A percentile compares a stretch with the other conserved stretches of the same genome.
phyloP scores from a whole-genome alignment of 2,113 vertebrate species.

The Salminus brasiliensis region DNA sequence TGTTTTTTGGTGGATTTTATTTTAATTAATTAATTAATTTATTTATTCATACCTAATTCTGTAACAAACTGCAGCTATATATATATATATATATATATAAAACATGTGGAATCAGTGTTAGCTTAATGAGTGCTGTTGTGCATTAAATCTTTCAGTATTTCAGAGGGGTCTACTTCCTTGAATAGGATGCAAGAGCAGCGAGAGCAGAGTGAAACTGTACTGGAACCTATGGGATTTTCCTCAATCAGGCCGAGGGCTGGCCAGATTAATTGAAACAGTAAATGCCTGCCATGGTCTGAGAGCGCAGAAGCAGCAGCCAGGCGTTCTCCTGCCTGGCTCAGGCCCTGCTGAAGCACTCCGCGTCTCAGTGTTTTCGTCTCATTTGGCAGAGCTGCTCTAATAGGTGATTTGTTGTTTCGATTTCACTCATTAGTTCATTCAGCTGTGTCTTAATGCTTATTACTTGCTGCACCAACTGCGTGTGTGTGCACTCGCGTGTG shows the following conservation, averaged over 20 bases:
- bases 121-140: constrained; percentile 27
- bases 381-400: constrained; percentile 30
- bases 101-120: background rate
- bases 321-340: constrained; percentile 15
- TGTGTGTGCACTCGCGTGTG: background rate
- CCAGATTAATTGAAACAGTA: constrained; percentile 49
- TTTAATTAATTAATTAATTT: too few species aligned
- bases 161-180: constrained; percentile 2
- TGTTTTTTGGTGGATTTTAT: too few species aligned
- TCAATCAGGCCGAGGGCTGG: constrained; percentile 33
- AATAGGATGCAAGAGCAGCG: constrained; percentile 24
- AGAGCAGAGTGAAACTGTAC: constrained; percentile 9
- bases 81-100: too few species aligned
- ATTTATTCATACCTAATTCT: too few species aligned
- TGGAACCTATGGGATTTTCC: constrained; percentile 26
- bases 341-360: background rate
- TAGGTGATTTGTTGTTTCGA: constrained; percentile 38
- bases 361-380: constrained; percentile 5
- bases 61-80: too few species aligned
- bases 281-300: constrained; percentile 37
- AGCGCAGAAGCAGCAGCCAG: constrained; percentile 39
- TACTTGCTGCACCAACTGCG: background rate
- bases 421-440: constrained; percentile 43
- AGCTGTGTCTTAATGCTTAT: constrained; percentile 36
- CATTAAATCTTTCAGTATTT: constrained; percentile 28